Evolutionary conservation across 2,888 invertebrate species (phyloP).

Genomic region (Lasioglossum malachurum): DNA sequence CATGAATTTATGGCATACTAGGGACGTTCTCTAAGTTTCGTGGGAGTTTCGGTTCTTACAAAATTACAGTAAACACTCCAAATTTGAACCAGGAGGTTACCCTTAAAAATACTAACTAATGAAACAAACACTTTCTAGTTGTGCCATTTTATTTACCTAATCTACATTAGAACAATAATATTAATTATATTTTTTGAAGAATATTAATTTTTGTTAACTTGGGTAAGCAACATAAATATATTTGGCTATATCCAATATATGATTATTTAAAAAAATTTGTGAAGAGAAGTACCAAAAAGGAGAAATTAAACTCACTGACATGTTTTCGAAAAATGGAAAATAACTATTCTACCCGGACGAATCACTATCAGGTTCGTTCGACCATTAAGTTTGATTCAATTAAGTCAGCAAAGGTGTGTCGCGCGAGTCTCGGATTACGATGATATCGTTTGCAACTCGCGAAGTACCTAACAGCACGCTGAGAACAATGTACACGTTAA

Average conservation of each 20-base stretch:
- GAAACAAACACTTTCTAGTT: too few species aligned
- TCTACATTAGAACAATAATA: too few species aligned
- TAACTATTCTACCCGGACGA: background rate
- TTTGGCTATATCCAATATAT: too few species aligned
- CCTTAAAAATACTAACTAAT: background rate
- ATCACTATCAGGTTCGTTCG: background rate
- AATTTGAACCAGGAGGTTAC: background rate
- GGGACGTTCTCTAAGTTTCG: background rate
- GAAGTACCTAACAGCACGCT: background rate
- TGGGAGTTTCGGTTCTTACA: background rate
- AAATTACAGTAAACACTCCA: background rate
- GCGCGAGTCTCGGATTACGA: background rate
- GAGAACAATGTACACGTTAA: background rate
- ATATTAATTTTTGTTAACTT: too few species aligned
- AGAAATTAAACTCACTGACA: background rate
- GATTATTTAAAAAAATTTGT: too few species aligned
- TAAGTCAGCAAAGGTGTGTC: background rate
- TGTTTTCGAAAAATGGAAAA: background rate
- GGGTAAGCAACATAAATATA: too few species aligned
- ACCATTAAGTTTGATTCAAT: background rate
- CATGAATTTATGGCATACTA: background rate
- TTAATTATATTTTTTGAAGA: too few species aligned
- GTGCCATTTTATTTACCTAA: too few species aligned
- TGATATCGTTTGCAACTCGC: background rate
- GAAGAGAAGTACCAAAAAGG: background rate